Base-by-base conservation (phyloP, 2,888 invertebrate species). In the Hirtodrosophila histrioides region DNA sequence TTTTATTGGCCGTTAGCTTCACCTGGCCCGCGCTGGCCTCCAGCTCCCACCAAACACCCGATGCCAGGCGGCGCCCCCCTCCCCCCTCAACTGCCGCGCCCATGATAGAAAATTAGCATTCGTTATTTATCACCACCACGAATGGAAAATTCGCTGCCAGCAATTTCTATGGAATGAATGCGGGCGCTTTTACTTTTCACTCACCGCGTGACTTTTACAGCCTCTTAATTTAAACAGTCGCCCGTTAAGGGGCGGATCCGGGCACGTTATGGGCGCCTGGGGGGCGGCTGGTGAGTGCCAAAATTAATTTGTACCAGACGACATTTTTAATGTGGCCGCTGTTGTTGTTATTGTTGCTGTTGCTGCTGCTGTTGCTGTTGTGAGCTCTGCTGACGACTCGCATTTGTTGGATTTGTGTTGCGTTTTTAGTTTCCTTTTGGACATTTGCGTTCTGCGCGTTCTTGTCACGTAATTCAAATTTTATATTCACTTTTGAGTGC, bases 271-370 rank as follows among this genome's bases (percentile, higher is more conserved):
- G 69, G 50, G 48, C 63, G 72, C 66, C 75, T 29, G 63, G 71
- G 44, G 24, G 31, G 29, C 11, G 60, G 24, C 24, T 29, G 51
- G 54, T 53, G 65, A 66, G 62, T 64, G 78, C 63, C 71, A 67
- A 88, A 88, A 88, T 88, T 88, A 89, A 89, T 88, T 89, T 82
- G 84, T 82, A 73, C 70, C 80, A 88, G 84, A 86, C 82, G 82
- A 70, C 78, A 71, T 60, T 85, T 88, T 87, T 78, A 88, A 88
- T 88, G 86, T 85, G 74, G 70, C 43, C 48, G 46, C 45, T 56
- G 36, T 29, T 36, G 48, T 35, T 61, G 46, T 44, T 56, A 41
- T 10, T 54, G 33, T 36, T 50, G 41, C 3, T 62, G 27, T 36
- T 51, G 24, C 12, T 11, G 35, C 11, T 17, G 2, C 2, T 17